Evolutionary conservation across 2,113 vertebrate species (phyloP).

Genomic region (Myiozetetes cayanensis): DNA sequence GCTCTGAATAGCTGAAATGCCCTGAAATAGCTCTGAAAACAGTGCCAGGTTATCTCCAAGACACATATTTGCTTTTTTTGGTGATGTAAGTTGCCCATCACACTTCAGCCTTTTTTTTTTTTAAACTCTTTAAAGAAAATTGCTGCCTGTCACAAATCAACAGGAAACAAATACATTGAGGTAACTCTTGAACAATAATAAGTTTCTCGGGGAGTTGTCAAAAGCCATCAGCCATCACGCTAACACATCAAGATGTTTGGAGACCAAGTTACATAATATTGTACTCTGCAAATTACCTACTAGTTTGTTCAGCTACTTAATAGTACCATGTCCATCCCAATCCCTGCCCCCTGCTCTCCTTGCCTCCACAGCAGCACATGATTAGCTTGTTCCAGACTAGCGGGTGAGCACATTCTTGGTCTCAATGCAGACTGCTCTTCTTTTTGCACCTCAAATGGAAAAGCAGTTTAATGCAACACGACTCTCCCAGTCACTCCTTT

Average conservation of each 20-base stretch:
- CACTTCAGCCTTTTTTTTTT: not conserved
- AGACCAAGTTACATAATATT: not conserved
- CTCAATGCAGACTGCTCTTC: not conserved
- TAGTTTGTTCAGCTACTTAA: not conserved
- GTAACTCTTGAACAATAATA: not conserved
- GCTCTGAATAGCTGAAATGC: not conserved
- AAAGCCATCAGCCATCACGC: not conserved
- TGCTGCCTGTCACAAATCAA: not conserved
- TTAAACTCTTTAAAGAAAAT: not conserved
- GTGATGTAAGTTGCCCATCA: not conserved
- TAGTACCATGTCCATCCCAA: too few relatives aligned
- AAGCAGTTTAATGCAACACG: not conserved
- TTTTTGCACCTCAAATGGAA: not conserved
- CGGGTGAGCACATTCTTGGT: not conserved
- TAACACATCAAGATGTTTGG: not conserved
- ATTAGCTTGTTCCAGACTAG: not conserved
- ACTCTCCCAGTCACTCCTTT: not conserved
- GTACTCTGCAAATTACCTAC: not conserved
- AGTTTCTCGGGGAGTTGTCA: not conserved
- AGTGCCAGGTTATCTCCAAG: not conserved
- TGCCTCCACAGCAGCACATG: not conserved
- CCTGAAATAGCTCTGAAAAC: not conserved
- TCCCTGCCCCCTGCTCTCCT: not conserved
- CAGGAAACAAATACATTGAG: not conserved
- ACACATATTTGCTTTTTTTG: not conserved